Evolutionary conservation across 2,888 invertebrate genomes (phyloP).

Genomic region (Archips xylosteana): DNA sequence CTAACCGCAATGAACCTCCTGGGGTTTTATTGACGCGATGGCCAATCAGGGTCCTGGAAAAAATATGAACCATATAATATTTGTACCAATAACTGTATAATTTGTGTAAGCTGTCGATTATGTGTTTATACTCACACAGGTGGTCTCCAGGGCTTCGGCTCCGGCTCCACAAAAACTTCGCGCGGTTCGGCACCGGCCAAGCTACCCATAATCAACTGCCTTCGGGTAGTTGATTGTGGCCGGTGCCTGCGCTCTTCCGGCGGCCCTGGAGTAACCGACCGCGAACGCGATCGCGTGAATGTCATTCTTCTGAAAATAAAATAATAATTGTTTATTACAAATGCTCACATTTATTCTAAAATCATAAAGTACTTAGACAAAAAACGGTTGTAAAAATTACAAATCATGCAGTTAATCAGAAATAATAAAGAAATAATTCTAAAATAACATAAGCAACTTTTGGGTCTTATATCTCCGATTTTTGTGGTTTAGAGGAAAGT

Average conservation of each 20-base stretch:
- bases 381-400: too few relatives aligned
- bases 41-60: not conserved
- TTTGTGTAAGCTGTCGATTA: not conserved
- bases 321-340: too few relatives aligned
- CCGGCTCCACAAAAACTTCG: not conserved
- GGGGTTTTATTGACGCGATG: not conserved
- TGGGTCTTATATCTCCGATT: too few relatives aligned
- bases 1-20: not conserved
- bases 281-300: not conserved
- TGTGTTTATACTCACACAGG: not conserved
- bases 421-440: too few relatives aligned
- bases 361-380: too few relatives aligned
- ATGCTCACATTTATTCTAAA: too few relatives aligned
- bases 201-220: not conserved
- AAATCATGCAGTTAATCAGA: too few relatives aligned
- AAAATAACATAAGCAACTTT: too few relatives aligned
- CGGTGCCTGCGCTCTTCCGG: not conserved
- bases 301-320: too few relatives aligned
- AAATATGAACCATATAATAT: not conserved
- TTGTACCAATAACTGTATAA: not conserved
- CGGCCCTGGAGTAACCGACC: not conserved
- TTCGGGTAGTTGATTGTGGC: not conserved
- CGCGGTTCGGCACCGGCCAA: not conserved
- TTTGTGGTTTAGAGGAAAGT: too few relatives aligned
- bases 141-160: not conserved